A percentile compares a stretch with the other conserved stretches of the same genome.
These are phyloP conservation scores for Elymnias hypermnestra DNA, from an alignment of 1,140 invertebrate genomes.

Conservation along the genomic window DNA sequence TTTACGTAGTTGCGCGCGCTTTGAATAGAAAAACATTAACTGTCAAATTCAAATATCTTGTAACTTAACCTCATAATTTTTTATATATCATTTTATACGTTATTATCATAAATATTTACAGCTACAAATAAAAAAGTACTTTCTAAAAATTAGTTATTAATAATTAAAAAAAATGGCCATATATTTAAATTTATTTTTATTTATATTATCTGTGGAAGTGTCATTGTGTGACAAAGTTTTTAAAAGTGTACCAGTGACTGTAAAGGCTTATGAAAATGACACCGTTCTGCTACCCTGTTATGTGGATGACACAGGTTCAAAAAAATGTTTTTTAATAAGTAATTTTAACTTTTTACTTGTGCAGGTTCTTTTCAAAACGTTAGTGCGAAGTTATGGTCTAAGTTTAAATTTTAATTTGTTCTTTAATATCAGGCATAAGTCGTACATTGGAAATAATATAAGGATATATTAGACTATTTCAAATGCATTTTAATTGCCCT, in stretches of 20 bases:
- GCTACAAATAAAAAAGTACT: too few relatives aligned
- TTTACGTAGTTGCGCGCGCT: slow-evolving; percentile 24
- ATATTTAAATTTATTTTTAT: slow-evolving; percentile 6
- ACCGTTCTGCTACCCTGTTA: slow-evolving; percentile 85
- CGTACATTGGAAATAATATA: too few relatives aligned
- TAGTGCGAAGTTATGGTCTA: too few relatives aligned
- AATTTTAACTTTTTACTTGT: too few relatives aligned
- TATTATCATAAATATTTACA: too few relatives aligned
- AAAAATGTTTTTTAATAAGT: too few relatives aligned
- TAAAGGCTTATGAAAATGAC: slow-evolving; percentile 84
- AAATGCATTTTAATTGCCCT: too few relatives aligned
- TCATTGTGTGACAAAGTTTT: slow-evolving; percentile 42
- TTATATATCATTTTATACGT: not conserved
- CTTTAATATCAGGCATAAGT: too few relatives aligned
- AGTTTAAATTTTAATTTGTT: too few relatives aligned
- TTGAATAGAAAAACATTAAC: not conserved
- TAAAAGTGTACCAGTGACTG: slow-evolving; percentile 81
- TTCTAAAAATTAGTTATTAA: not conserved
- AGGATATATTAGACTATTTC: too few relatives aligned
- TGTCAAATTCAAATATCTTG: not conserved
- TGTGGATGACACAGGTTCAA: slow-evolving; percentile 52
- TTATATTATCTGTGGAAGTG: slow-evolving; percentile 16
- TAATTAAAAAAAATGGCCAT: slow-evolving; percentile 5
- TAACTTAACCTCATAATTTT: not conserved
- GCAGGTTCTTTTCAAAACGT: too few relatives aligned